Evolutionary conservation across 2,797 vertebrate species (phyloP), one percentile per base, ranked within the genome.

Genomic region (Scolopax bukidnonensis): DNA sequence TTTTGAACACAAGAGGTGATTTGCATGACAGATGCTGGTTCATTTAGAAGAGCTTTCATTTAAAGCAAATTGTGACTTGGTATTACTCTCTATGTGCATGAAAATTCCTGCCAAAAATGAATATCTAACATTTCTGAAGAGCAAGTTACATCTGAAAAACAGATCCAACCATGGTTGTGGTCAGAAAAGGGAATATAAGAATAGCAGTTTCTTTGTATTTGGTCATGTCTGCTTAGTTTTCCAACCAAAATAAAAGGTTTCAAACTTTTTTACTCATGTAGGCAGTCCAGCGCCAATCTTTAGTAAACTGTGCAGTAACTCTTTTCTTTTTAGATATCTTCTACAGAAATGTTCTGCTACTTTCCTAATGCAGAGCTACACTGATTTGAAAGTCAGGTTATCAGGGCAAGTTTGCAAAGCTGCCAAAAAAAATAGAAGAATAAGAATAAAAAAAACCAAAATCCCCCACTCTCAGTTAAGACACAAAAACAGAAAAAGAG

Each of bases 191-290:
- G 32, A 93, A 84, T 41, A 86, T 38, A 94, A 95, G 93, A 94
- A 91, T 90, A 97, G 40, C 14, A 82, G 45, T 70, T 95, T 91
- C 54, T 59, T 67, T 41, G 83, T 92, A 83, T 94, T 97, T 94
- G 90, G 93, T 97, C 94, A 94, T 91, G 96, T 96, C 96, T 96
- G 85, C 80, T 94, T 93, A 67, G 70, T 94, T 96, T 95, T 96
- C 96, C 96, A 97, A 97, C 45, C 83, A 96, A 96, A 96, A 96
- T 93, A 97, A 88, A 56, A 4, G 47, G 84, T 93, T 95, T 56
- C 21, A 71, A 86, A 82, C 30, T 50, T 76, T 91, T 95, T 93
- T 61, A 69, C 21, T 80, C 63, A 10, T 88, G 63, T 84, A 76
- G 60, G 43, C 40, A 74, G 33, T 73, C 83, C 70, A 79, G 89